Percentiles rank a stretch among this genome's conserved stretches.
Evolutionary conservation across 2,797 vertebrate species (phyloP).

Genomic region (Crenichthys baileyi): DNA sequence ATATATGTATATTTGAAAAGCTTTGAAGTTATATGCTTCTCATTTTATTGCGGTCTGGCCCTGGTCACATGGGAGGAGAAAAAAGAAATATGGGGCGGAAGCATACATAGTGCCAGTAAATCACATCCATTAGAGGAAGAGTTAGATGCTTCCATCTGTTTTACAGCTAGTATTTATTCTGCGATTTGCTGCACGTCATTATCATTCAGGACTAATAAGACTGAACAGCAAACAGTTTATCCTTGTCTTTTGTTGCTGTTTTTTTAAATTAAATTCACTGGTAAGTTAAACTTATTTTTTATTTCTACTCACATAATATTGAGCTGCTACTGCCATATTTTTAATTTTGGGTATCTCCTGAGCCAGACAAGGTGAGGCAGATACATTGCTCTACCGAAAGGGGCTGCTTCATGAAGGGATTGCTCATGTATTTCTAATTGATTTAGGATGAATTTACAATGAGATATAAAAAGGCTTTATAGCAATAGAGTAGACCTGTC

Average conservation of each 20-base stretch:
- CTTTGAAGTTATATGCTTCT: neutral
- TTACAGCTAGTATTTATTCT: neutral
- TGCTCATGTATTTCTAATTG: neutral
- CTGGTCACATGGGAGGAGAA: neutral
- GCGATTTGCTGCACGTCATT: neutral
- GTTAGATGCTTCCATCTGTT: neutral
- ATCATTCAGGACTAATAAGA: neutral
- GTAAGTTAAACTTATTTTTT: conserved; percentile 4
- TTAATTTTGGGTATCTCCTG: neutral
- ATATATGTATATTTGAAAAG: neutral
- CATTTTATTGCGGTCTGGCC: neutral
- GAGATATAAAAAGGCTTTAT: neutral
- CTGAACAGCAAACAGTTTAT: neutral
- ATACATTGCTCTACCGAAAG: no score
- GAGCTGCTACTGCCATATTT: neutral
- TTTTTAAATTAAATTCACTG: neutral
- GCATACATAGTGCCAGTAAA: neutral
- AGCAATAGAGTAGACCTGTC: neutral
- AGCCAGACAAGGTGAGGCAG: no score
- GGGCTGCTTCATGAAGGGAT: no score
- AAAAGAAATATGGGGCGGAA: neutral
- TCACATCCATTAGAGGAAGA: neutral
- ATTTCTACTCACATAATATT: neutral
- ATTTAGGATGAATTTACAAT: neutral
- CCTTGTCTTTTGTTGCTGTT: neutral